Evolutionary conservation across 2,888 invertebrate genomes (phyloP).

Genomic region (Ophion slaviceki): DNA sequence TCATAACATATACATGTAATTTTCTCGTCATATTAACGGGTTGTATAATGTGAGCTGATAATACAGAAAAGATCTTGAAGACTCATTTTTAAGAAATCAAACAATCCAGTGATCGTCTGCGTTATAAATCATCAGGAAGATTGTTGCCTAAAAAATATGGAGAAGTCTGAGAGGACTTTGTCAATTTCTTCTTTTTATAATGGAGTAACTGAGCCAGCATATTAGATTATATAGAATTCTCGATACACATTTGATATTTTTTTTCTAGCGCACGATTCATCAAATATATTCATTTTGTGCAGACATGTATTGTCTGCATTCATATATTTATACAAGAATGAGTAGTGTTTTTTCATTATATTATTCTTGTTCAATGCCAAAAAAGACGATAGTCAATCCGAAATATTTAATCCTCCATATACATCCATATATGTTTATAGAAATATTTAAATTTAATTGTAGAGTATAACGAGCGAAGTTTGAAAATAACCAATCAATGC

Average conservation of each 20-base stretch:
- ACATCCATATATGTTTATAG: too few relatives aligned
- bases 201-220: conserved; percentile 1
- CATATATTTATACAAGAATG: too few relatives aligned
- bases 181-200: conserved; percentile 4
- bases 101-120: neutral
- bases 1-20: too few relatives aligned
- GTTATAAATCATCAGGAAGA: neutral
- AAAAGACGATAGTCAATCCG: too few relatives aligned
- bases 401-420: too few relatives aligned
- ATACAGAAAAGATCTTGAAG: conserved; percentile 3
- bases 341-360: too few relatives aligned
- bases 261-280: conserved; percentile 27
- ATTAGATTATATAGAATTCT: conserved; percentile 5
- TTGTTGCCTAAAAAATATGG: conserved; percentile 1
- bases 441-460: too few relatives aligned
- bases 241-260: conserved; percentile 26
- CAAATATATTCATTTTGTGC: neutral
- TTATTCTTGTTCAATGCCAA: too few relatives aligned
- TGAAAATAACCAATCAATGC: too few relatives aligned
- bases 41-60: neutral
- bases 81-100: neutral
- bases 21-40: neutral
- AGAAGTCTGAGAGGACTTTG: neutral
- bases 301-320: neutral
- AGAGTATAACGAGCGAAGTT: too few relatives aligned